Percentiles rank a stretch among this genome's conserved stretches.
phyloP scores from a whole-genome alignment of 2,797 vertebrate genomes.

The Notoglanidium macrostoma region DNA sequence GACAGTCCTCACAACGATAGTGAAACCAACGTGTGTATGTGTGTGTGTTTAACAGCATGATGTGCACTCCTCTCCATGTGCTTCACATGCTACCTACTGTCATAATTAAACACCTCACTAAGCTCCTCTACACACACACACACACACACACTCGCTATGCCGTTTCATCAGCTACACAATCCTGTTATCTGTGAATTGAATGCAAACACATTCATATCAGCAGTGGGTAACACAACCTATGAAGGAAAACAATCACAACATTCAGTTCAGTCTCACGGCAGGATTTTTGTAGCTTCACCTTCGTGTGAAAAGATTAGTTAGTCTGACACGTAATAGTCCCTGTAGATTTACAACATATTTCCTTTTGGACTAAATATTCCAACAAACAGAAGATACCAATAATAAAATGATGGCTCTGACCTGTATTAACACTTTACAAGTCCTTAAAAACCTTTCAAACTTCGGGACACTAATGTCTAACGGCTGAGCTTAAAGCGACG shows the following conservation, averaged over 20 bases:
- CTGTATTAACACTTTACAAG: neutral
- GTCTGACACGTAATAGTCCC: neutral
- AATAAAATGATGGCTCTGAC: neutral
- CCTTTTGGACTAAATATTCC: neutral
- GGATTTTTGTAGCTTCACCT: neutral
- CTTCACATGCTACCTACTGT: neutral
- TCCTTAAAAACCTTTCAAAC: too few relatives aligned
- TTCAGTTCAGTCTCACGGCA: neutral
- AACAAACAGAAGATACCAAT: too few relatives aligned
- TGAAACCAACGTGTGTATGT: neutral
- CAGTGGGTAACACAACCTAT: neutral
- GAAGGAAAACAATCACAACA: neutral
- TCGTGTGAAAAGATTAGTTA: neutral
- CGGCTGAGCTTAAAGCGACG: neutral
- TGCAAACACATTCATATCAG: neutral
- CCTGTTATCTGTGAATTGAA: neutral
- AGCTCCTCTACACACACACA: neutral
- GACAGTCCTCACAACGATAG: too few relatives aligned
- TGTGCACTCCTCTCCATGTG: neutral
- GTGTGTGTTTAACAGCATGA: neutral
- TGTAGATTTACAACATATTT: neutral
- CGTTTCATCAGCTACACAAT: constrained; percentile 4
- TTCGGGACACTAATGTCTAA: neutral
- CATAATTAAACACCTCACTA: neutral
- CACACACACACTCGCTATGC: neutral